Conservation (phyloP, 2,888 invertebrate genomes). For the Standfussiana lucernea region DNA sequence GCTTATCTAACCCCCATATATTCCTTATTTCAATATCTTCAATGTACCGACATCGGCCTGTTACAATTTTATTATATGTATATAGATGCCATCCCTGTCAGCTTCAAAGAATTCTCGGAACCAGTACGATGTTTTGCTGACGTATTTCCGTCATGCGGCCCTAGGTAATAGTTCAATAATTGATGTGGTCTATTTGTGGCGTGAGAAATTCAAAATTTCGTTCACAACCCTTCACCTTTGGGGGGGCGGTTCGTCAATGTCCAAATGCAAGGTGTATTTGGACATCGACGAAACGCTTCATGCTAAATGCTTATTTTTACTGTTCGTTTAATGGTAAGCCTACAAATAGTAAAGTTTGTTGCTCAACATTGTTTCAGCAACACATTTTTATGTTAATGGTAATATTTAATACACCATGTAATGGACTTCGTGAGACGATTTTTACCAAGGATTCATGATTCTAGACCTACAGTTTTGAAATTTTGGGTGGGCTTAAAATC, state of each 20-base stretch:
- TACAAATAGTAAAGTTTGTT: background rate
- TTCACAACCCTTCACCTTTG: background rate
- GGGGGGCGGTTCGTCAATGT: background rate
- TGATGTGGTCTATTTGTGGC: background rate
- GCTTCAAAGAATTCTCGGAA: background rate
- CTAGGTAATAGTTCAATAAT: background rate
- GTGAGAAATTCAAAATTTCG: constrained; percentile 5
- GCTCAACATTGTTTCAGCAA: background rate
- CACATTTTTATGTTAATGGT: background rate
- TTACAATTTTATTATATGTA: no score
- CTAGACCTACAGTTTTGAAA: background rate
- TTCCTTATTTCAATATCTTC: no score
- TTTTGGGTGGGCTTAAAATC: background rate
- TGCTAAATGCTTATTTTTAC: background rate
- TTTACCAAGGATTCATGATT: background rate
- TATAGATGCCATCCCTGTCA: background rate
- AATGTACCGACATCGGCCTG: no score
- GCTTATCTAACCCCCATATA: no score
- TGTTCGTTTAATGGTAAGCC: background rate
- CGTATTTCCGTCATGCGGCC: background rate
- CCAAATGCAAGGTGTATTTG: background rate
- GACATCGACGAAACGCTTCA: background rate
- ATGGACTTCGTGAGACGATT: background rate
- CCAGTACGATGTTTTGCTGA: background rate
- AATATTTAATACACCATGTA: background rate